Evolutionary conservation across 2,888 invertebrate species (phyloP).

Genomic region (Epirrhoe tristata): DNA sequence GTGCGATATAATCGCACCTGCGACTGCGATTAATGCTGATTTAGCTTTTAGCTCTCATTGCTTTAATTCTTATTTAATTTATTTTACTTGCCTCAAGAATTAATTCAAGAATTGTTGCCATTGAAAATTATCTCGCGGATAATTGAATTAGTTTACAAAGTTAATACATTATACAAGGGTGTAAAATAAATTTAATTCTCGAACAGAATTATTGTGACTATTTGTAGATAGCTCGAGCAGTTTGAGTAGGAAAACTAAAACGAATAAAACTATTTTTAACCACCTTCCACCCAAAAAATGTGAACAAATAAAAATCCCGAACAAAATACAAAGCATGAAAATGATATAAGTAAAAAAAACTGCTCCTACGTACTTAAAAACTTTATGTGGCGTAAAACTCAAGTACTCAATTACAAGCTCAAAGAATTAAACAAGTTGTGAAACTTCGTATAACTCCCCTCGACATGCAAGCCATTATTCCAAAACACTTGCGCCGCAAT

Average conservation of each 20-base stretch:
- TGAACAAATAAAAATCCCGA: too few relatives aligned
- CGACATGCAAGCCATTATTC: constrained; percentile 38
- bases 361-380: background rate
- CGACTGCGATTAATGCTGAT: constrained; percentile 31
- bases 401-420: constrained; percentile 23
- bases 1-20: constrained; percentile 21
- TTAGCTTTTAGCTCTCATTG: constrained; percentile 21
- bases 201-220: too few relatives aligned
- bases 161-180: too few relatives aligned
- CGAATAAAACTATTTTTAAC: too few relatives aligned
- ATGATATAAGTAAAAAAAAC: background rate
- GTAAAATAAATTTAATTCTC: too few relatives aligned
- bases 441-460: constrained; percentile 27
- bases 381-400: background rate
- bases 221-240: too few relatives aligned
- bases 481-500: constrained; percentile 31
- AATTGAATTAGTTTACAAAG: background rate
- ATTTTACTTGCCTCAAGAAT: background rate
- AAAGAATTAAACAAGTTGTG: constrained; percentile 27
- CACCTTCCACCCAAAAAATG: too few relatives aligned
- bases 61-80: background rate
- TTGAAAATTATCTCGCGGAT: background rate
- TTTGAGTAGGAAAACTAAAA: too few relatives aligned
- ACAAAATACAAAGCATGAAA: background rate
- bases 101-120: background rate